A percentile compares a stretch with the other conserved stretches of the same genome.
These are phyloP conservation scores for Listronotus bonariensis DNA, from an alignment of 1,140 invertebrate species.

Conservation along the genomic window DNA sequence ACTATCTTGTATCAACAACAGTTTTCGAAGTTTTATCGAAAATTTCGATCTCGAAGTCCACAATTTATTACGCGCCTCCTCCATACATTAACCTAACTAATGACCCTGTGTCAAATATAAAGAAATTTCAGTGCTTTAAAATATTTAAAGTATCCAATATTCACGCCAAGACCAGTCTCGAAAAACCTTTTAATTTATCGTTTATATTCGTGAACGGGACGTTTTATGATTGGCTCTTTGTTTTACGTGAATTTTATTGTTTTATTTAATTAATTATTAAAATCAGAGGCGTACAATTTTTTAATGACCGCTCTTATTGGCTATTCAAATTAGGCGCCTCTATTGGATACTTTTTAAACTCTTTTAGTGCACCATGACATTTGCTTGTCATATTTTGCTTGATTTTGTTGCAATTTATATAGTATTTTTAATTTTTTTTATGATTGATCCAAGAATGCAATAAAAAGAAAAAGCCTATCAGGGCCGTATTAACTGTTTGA, in stretches of 20 bases:
- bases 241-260: slow-evolving; percentile 10
- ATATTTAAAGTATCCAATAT: slow-evolving; percentile 45
- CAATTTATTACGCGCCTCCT: slow-evolving; percentile 48
- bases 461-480: too few species aligned
- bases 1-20: slow-evolving; percentile 48
- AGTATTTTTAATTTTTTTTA: too few species aligned
- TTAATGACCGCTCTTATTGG: too few species aligned
- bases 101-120: slow-evolving; percentile 45
- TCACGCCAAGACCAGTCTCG: slow-evolving; percentile 20
- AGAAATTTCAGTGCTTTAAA: slow-evolving; percentile 34
- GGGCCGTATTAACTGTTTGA: too few species aligned
- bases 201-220: slow-evolving; percentile 1
- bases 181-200: slow-evolving; percentile 17
- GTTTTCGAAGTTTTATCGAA: slow-evolving; percentile 47
- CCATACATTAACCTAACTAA: slow-evolving; percentile 49
- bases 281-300: background rate
- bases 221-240: slow-evolving; percentile 28
- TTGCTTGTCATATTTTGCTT: too few species aligned
- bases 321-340: too few species aligned
- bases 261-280: slow-evolving; percentile 13
- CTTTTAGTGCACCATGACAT: too few species aligned
- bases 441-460: too few species aligned
- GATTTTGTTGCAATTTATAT: too few species aligned
- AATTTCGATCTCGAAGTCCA: slow-evolving; percentile 44
- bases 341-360: too few species aligned